phyloP scores from a whole-genome alignment of 2,113 vertebrate genomes.

The Chascanopsetta lugubris region DNA sequence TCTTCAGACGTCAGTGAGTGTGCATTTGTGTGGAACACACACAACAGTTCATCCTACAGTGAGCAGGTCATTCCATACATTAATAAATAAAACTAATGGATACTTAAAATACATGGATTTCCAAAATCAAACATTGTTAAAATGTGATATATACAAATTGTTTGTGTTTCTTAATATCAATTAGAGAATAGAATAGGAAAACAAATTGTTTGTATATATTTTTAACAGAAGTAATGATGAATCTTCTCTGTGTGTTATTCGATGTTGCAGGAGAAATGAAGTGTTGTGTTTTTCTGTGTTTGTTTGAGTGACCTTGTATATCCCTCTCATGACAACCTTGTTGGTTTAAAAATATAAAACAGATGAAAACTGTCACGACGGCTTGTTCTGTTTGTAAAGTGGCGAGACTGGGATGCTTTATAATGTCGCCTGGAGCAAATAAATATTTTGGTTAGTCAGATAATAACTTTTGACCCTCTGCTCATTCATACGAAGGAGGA shows the following conservation, averaged over 20 bases:
- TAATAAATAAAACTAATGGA: no score
- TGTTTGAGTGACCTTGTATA: background rate
- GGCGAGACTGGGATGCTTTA: slow-evolving; percentile 14
- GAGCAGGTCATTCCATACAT: no score
- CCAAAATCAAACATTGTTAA: no score
- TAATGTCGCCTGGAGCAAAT: slow-evolving; percentile 32
- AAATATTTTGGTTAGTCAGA: slow-evolving; percentile 56
- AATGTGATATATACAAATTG: no score
- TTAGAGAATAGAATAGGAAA: no score
- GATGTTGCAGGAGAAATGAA: background rate
- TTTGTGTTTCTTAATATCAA: no score
- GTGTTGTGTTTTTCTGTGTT: background rate
- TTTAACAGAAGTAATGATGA: background rate
- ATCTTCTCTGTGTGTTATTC: background rate
- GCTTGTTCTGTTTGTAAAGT: background rate
- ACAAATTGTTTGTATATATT: no score
- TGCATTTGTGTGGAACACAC: no score
- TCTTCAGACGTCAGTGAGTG: no score
- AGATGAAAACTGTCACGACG: slow-evolving; percentile 12
- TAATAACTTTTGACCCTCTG: slow-evolving; percentile 38
- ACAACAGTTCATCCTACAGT: no score
- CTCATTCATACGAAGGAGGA: slow-evolving; percentile 39
- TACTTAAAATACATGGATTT: no score
- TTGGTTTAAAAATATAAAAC: slow-evolving; percentile 11
- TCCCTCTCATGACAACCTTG: slow-evolving; percentile 1